phyloP scores from a whole-genome alignment of 2,113 vertebrate genomes.

The Trematocara zebra region DNA sequence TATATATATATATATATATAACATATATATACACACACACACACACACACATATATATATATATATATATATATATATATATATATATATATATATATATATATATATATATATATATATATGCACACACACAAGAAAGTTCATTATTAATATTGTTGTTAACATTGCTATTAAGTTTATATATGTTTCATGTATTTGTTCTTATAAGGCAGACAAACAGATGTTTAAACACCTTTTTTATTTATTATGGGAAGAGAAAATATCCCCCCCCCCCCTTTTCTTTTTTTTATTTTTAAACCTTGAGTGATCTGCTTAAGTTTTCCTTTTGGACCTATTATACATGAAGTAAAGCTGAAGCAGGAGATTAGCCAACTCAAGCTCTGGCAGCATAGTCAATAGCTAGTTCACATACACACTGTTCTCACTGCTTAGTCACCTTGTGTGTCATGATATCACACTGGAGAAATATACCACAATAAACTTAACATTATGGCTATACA shows the following conservation, averaged over 20 bases:
- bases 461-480: not conserved
- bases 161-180: not conserved
- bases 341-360: not conserved
- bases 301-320: not conserved
- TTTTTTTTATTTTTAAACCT: not conserved
- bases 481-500: not conserved
- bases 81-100: rapidly evolving
- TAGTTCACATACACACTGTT: not conserved
- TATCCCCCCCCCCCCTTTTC: not conserved
- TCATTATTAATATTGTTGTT: not conserved
- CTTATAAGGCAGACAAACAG: not conserved
- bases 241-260: not conserved
- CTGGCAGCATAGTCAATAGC: not conserved
- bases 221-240: not conserved
- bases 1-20: rapidly evolving
- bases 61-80: too few species aligned
- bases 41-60: rapidly evolving
- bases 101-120: rapidly evolving
- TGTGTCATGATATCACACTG: not conserved
- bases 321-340: not conserved
- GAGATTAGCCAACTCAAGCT: not conserved
- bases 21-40: too few species aligned
- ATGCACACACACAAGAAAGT: rapidly evolving
- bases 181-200: not conserved
- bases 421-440: not conserved